Conservation (phyloP, 2,888 invertebrate genomes). For the Stegophylla sp. region DNA sequence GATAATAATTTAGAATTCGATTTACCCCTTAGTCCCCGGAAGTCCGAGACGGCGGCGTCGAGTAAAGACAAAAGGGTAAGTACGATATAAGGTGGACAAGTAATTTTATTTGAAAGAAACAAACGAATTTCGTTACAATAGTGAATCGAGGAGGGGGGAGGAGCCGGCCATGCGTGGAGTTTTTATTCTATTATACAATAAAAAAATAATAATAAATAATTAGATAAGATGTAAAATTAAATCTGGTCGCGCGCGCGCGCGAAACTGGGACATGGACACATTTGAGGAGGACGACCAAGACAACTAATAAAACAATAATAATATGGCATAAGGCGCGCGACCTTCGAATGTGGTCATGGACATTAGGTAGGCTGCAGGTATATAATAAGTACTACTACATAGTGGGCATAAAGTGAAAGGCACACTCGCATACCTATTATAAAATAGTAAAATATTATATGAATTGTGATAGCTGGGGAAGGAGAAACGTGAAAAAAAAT, state of each 20-base stretch:
- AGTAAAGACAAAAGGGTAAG: no score
- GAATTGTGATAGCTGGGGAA: not conserved
- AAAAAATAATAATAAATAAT: not conserved
- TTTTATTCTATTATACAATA: no score
- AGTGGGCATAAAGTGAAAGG: no score
- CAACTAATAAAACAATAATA: slow-evolving; percentile 16
- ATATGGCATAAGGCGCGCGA: not conserved
- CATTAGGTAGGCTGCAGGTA: not conserved
- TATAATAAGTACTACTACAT: no score
- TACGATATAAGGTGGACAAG: no score
- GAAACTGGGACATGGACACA: slow-evolving; percentile 47
- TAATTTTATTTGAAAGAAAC: no score
- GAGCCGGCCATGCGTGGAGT: no score
- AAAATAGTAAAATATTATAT: not conserved
- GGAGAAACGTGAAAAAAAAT: not conserved
- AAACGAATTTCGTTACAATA: no score
- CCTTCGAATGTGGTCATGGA: slow-evolving; percentile 40
- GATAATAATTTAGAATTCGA: no score
- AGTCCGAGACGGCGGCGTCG: no score
- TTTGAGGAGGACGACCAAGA: slow-evolving; percentile 12
- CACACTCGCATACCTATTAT: not conserved
- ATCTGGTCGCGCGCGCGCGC: slow-evolving; percentile 27
- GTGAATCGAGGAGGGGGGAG: no score
- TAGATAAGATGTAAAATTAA: not conserved
- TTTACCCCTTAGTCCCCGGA: no score